Evolutionary conservation across 30 jellyfish, hydroid and myxozoan genomes (phyloP).

Genomic region (Aurelia sp.): DNA sequence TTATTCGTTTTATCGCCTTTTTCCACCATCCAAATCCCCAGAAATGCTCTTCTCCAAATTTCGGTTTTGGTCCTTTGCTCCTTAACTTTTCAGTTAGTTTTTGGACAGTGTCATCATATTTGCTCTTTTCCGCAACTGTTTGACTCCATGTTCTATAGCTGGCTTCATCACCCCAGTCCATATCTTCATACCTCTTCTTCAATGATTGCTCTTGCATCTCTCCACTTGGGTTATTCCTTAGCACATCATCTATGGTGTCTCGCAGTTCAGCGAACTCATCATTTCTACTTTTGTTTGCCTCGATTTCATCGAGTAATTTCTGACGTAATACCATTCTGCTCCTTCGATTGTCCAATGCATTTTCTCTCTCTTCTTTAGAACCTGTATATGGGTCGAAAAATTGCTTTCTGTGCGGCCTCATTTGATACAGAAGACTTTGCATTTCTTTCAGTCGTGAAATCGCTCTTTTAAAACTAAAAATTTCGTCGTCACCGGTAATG

Average conservation of each 20-base stretch:
- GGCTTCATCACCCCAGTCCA: constrained; percentile 97
- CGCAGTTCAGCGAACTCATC: constrained; percentile 37
- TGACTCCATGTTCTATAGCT: constrained; percentile 78
- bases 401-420: constrained; percentile 61
- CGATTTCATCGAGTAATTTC: constrained; percentile 55
- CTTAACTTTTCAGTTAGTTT: constrained; percentile 37
- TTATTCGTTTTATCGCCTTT: constrained; percentile 65
- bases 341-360: constrained; percentile 71
- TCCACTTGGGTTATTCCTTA: constrained; percentile 18
- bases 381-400: constrained; percentile 74
- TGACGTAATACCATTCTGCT: constrained; percentile 61
- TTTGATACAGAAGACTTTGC: constrained; percentile 76
- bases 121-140: constrained; percentile 42
- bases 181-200: constrained; percentile 42
- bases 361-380: constrained; percentile 45
- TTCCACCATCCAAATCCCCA: constrained; percentile 99
- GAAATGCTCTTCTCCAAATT: constrained; percentile 76
- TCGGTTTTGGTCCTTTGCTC: constrained; percentile 64
- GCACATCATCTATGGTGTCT: constrained; percentile 25
- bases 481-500: constrained; percentile 89
- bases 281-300: constrained; percentile 14
- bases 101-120: constrained; percentile 23
- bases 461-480: constrained; percentile 82
- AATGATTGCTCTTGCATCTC: constrained; percentile 6
- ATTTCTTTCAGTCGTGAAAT: constrained; percentile 77